A percentile compares a stretch with the other conserved stretches of the same genome.
Evolutionary conservation across 2,888 invertebrate species (phyloP).

Genomic region (Thysanoteuthis rhombus): DNA sequence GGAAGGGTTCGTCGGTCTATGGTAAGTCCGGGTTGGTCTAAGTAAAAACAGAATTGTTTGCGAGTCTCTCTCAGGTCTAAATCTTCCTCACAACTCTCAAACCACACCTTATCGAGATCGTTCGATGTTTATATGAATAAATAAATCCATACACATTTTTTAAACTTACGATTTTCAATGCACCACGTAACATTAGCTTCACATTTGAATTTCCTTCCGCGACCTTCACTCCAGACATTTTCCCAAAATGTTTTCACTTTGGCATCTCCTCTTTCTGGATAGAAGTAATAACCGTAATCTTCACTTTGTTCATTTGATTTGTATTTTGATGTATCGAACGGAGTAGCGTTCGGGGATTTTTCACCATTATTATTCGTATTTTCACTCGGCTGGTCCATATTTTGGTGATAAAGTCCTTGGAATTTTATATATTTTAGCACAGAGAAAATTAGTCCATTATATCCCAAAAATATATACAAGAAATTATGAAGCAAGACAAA

Average conservation of each 20-base stretch:
- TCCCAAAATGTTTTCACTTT: slow-evolving; percentile 36
- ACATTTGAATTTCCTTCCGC: slow-evolving; percentile 39
- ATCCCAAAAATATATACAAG: no score
- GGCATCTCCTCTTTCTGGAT: slow-evolving; percentile 40
- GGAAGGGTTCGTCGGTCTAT: no score
- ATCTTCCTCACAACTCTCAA: no score
- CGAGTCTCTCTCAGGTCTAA: no score
- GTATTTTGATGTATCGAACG: slow-evolving; percentile 1
- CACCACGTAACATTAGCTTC: slow-evolving; percentile 42
- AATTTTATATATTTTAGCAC: background rate
- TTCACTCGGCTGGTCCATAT: background rate
- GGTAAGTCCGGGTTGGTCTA: no score
- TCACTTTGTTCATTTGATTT: slow-evolving; percentile 32
- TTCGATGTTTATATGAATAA: no score
- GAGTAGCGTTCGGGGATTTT: background rate
- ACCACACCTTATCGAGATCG: no score
- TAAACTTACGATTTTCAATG: slow-evolving; percentile 40
- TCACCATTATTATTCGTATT: background rate
- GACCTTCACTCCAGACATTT: slow-evolving; percentile 33
- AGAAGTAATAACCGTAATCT: slow-evolving; percentile 46
- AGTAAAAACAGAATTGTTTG: no score
- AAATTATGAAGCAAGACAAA: no score
- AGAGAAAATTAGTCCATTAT: no score
- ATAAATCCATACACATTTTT: no score
- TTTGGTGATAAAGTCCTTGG: background rate